A percentile compares a stretch with the other conserved stretches of the same genome.
Conservation (phyloP, 1,140 invertebrate genomes). For the Leptopilina clavipes region DNA sequence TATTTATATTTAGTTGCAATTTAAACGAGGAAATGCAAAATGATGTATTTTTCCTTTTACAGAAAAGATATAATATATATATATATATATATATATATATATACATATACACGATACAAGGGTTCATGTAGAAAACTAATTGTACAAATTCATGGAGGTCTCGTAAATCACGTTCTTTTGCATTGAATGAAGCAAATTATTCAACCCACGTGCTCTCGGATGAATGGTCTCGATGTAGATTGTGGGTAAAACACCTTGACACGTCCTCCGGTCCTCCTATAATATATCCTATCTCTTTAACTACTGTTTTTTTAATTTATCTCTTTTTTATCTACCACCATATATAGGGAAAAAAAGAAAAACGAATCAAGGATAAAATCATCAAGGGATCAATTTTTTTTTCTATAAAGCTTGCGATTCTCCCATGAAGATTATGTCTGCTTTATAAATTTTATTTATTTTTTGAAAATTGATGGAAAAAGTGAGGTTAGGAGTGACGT, state of each 20-base stretch:
- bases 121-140: conserved; percentile 13
- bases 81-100: no score
- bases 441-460: no score
- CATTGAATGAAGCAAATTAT: conserved; percentile 33
- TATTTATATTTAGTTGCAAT: background rate
- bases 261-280: conserved; percentile 17
- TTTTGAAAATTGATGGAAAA: no score
- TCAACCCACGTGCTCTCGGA: conserved; percentile 25
- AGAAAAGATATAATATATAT: background rate
- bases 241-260: conserved; percentile 27
- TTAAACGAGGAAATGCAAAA: background rate
- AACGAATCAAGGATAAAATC: background rate
- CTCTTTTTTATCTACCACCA: conserved; percentile 10
- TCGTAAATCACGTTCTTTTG: conserved; percentile 27
- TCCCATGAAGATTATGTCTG: no score
- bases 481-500: no score
- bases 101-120: conserved; percentile 5
- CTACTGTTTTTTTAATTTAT: conserved; percentile 29
- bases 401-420: background rate
- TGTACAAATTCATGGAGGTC: conserved; percentile 25
- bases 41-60: conserved; percentile 15
- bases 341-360: background rate
- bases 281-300: background rate
- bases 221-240: conserved; percentile 30
- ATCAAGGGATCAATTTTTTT: background rate